A percentile compares a stretch with the other conserved stretches of the same genome.
Conservation (phyloP, 2,113 vertebrate species). For the Grantiella picta region DNA sequence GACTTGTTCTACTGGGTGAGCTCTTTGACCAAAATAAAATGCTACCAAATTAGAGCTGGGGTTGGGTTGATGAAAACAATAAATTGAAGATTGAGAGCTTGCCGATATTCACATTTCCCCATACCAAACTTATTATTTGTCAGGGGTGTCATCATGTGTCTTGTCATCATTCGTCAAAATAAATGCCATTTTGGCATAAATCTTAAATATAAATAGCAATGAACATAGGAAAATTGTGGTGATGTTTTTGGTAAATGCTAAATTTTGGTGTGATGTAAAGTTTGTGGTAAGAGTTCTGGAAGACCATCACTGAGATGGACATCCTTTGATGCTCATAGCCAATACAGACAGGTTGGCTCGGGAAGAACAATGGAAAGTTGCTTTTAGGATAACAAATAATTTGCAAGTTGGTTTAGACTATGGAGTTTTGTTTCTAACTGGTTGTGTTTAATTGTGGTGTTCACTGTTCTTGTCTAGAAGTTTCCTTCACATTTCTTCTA, state of each 20-base stretch:
- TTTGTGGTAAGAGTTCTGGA: background rate
- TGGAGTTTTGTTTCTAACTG: background rate
- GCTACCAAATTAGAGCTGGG: background rate
- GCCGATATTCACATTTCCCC: background rate
- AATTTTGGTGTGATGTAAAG: background rate
- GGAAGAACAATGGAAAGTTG: background rate
- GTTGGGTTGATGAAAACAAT: background rate
- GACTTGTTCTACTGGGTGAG: constrained; percentile 27
- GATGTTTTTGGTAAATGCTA: background rate
- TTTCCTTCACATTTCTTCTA: background rate
- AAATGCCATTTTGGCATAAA: background rate
- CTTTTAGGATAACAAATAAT: background rate
- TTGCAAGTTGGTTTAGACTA: background rate
- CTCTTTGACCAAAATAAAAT: constrained; percentile 15
- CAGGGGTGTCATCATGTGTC: background rate
- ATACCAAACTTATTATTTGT: background rate
- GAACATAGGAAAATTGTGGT: background rate
- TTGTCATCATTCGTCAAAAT: background rate
- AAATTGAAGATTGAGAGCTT: background rate
- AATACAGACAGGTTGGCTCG: background rate
- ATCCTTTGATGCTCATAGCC: background rate
- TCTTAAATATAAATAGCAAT: background rate
- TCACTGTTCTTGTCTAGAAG: background rate
- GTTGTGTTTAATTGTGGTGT: background rate
- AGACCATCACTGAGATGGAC: fast-evolving